Percentiles rank a stretch among this genome's conserved stretches.
Evolutionary conservation across 1,140 invertebrate genomes (phyloP).

Genomic region (Drosophila ananassae): DNA sequence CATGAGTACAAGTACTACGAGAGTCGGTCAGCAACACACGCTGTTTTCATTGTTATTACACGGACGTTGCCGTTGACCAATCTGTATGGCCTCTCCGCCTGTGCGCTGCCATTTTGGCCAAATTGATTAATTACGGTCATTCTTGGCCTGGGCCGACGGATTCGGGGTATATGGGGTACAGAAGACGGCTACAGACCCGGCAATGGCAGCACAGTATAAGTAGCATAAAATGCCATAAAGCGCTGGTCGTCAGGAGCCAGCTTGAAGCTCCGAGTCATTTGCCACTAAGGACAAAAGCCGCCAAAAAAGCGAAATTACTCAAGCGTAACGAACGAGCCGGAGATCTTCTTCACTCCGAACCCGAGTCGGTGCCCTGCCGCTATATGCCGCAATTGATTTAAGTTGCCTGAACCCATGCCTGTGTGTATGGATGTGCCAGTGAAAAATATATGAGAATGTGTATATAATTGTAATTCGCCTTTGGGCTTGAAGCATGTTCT

Average conservation of each 20-base stretch:
- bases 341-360: constrained; percentile 40
- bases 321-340: constrained; percentile 62
- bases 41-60: constrained; percentile 82
- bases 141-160: constrained; percentile 32
- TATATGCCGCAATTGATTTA: constrained; percentile 76
- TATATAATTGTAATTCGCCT: constrained; percentile 60
- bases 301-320: constrained; percentile 75
- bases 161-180: background rate
- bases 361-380: constrained; percentile 42
- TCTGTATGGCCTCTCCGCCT: constrained; percentile 38
- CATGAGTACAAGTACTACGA: constrained; percentile 64
- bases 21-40: constrained; percentile 52
- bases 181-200: background rate
- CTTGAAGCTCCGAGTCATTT: constrained; percentile 63
- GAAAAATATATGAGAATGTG: constrained; percentile 27
- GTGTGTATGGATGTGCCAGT: constrained; percentile 5
- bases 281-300: constrained; percentile 79
- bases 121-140: constrained; percentile 83
- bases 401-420: constrained; percentile 46
- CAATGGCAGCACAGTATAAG: constrained; percentile 59
- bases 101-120: constrained; percentile 70
- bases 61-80: constrained; percentile 75
- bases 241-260: constrained; percentile 43
- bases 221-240: constrained; percentile 78
- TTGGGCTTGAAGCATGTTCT: constrained; percentile 61